Conservation (phyloP, 1,140 invertebrate genomes). For the Zaprionus taronus region DNA sequence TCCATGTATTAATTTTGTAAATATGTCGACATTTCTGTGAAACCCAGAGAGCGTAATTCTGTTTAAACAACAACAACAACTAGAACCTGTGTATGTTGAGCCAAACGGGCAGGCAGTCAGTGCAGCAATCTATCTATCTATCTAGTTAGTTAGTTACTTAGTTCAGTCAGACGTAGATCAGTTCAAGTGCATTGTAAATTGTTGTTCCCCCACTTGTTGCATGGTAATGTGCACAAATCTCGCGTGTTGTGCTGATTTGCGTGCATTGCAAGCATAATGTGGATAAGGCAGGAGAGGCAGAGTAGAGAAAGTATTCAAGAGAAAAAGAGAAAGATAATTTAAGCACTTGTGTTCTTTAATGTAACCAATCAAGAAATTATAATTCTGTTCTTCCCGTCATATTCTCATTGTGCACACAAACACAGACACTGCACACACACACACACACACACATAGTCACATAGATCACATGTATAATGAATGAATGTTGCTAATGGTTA, state of each 20-base stretch:
- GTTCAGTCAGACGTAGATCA: neutral
- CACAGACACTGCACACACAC: neutral
- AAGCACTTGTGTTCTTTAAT: conserved; percentile 68
- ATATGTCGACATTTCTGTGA: conserved; percentile 75
- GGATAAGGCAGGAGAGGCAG: conserved; percentile 49
- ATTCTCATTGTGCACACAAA: conserved; percentile 27
- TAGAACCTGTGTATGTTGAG: conserved; percentile 32
- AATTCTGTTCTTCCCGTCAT: conserved; percentile 55
- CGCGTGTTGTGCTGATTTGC: conserved; percentile 77
- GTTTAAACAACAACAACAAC: neutral
- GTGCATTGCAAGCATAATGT: conserved; percentile 57
- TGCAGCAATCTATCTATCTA: neutral
- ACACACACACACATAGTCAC: conserved; percentile 11
- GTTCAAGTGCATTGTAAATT: conserved; percentile 60
- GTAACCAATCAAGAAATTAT: conserved; percentile 63
- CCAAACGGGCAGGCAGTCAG: conserved; percentile 55
- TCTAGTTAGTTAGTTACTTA: neutral
- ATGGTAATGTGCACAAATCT: conserved; percentile 68
- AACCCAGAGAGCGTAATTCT: conserved; percentile 62
- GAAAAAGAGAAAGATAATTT: conserved; percentile 46
- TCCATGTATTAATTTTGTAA: conserved; percentile 76
- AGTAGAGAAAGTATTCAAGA: neutral
- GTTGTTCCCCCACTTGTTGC: conserved; percentile 47
- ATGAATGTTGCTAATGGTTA: conserved; percentile 52
- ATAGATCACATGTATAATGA: conserved; percentile 58